phyloP scores from a whole-genome alignment of 2,113 vertebrate species.

The Dascyllus trimaculatus region DNA sequence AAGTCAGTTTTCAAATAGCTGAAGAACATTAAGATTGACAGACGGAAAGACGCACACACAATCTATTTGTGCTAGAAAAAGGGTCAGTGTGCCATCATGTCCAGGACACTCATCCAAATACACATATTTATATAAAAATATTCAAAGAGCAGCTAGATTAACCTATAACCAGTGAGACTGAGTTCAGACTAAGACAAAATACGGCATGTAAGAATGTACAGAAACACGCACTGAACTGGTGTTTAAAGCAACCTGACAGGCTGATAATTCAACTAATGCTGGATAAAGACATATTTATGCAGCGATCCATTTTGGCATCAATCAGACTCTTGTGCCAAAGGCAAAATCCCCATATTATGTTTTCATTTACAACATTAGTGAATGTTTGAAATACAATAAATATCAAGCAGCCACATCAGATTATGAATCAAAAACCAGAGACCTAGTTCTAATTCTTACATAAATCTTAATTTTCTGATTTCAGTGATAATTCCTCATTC shows the following conservation, averaged over 20 bases:
- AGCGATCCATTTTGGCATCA: constrained; percentile 7
- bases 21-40: constrained; percentile 20
- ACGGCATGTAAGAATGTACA: neutral
- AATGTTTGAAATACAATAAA: constrained; percentile 6
- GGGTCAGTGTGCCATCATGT: neutral
- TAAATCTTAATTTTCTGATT: neutral
- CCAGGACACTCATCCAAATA: neutral
- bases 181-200: constrained; percentile 46
- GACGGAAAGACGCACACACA: constrained; percentile 7
- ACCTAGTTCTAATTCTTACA: neutral
- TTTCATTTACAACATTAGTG: constrained; percentile 8
- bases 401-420: neutral
- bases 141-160: constrained; percentile 34
- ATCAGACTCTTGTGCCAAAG: constrained; percentile 8
- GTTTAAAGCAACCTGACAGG: neutral
- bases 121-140: constrained; percentile 22
- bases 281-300: constrained; percentile 5
- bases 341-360: neutral
- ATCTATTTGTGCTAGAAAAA: constrained; percentile 12
- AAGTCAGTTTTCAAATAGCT: constrained; percentile 9
- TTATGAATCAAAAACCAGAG: neutral
- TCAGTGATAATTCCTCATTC: neutral
- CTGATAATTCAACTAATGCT: constrained; percentile 5
- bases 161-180: constrained; percentile 48
- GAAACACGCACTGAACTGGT: neutral